Percentiles rank a stretch among this genome's conserved stretches.
Conservation (phyloP, 2,888 invertebrate species). For the Saturnia pavonia region DNA sequence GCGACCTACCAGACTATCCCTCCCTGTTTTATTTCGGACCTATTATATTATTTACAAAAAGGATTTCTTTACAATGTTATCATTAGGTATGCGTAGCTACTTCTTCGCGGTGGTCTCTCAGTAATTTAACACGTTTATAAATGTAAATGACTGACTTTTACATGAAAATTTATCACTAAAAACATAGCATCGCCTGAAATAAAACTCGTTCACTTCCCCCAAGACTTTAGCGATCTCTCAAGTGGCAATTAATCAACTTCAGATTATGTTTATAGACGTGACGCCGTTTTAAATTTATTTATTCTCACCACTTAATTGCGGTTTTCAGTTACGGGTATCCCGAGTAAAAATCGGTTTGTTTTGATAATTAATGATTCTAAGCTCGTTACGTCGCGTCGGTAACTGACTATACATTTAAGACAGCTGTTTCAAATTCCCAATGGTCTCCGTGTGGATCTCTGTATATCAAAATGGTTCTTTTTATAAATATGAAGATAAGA, state of each 20-base stretch:
- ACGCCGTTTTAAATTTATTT: slow-evolving; percentile 51
- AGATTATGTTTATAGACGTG: slow-evolving; percentile 52
- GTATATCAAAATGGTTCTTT: slow-evolving; percentile 2
- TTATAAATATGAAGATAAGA: not conserved
- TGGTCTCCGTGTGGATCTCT: slow-evolving; percentile 10
- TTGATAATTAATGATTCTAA: slow-evolving; percentile 47
- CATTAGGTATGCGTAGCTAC: not conserved
- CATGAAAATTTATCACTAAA: slow-evolving; percentile 1
- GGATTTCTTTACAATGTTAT: not conserved
- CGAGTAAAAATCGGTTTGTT: slow-evolving; percentile 43
- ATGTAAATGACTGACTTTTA: not conserved
- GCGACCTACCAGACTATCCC: no score
- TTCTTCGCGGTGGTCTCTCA: not conserved
- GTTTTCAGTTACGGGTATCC: slow-evolving; percentile 45
- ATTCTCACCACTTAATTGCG: slow-evolving; percentile 50
- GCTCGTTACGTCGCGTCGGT: slow-evolving; percentile 32
- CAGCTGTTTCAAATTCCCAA: slow-evolving; percentile 33
- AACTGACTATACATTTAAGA: slow-evolving; percentile 31
- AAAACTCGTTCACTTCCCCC: slow-evolving; percentile 24
- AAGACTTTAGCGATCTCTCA: slow-evolving; percentile 33
- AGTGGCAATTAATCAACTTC: slow-evolving; percentile 50
- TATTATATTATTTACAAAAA: no score
- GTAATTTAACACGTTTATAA: not conserved
- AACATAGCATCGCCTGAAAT: not conserved
- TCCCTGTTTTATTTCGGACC: no score